These are phyloP conservation scores for Acestrorhynchus altus DNA, from an alignment of 2,797 vertebrate species.

Conservation along the genomic window DNA sequence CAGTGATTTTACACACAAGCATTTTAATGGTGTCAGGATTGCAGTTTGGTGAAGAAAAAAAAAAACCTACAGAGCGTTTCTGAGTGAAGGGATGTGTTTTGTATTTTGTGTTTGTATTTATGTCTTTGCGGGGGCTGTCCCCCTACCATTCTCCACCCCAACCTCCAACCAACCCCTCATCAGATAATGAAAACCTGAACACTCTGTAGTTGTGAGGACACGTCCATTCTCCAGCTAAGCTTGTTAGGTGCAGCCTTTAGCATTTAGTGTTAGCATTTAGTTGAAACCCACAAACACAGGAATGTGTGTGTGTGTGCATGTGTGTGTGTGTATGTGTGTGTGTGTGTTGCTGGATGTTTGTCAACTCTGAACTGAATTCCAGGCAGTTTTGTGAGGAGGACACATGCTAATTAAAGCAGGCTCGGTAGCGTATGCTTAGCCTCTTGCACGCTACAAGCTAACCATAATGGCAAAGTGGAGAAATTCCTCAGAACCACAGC, in stretches of 20 bases:
- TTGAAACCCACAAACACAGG: background rate
- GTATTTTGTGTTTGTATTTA: background rate
- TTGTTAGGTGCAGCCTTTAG: too few species aligned
- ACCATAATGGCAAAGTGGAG: constrained; percentile 81
- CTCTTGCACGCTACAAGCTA: constrained; percentile 81
- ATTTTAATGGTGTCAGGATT: background rate
- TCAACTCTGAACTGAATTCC: constrained; percentile 71
- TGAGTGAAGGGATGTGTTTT: background rate
- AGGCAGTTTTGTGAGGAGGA: constrained; percentile 77
- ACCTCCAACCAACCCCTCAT: too few species aligned
- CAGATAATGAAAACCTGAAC: too few species aligned
- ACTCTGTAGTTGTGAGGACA: too few species aligned
- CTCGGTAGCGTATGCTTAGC: constrained; percentile 78
- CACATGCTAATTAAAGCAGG: constrained; percentile 76
- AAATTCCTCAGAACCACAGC: constrained; percentile 76
- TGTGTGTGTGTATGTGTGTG: constrained; percentile 17
- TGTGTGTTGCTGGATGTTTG: background rate
- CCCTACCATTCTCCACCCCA: too few species aligned
- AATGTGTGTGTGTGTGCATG: background rate
- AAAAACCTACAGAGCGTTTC: too few species aligned
- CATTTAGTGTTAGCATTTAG: too few species aligned
- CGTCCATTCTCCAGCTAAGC: too few species aligned
- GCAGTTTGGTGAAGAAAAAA: background rate
- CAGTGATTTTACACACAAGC: too few species aligned
- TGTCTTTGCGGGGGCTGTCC: background rate